Base-by-base conservation (phyloP, 2,888 invertebrate species). In the Periphyllus acericola region DNA sequence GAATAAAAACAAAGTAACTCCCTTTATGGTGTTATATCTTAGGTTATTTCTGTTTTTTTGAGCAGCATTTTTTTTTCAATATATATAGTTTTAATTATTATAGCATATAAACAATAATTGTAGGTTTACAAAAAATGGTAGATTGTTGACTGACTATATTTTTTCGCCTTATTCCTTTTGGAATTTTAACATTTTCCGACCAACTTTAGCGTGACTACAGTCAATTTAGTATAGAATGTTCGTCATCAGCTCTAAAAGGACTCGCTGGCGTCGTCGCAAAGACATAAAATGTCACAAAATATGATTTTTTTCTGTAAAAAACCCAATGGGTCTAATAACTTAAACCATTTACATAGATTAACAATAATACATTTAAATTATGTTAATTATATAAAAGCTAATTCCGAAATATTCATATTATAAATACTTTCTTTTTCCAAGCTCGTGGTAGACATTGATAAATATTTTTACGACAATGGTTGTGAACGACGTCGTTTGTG, bases 381-480 rank as follows among this genome's bases (percentile, higher is more conserved):
- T 75, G 74, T 66, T 75, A 36, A 74, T 83, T 72, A 78, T 80
- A 60, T 76, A 71, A 82, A 83, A 32, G 32, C 83, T 66, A 88
- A 86, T 68, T 78, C 80, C 34, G 32, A 81, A 71, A 78, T 83
- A 40, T 46, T 89, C 79, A 40, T 89, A 84, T 84, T 88, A 83
- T 83, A 76, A 83, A 72, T 83, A 76, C 74, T 66, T 60, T 79
- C 72, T 80, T 87, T 55, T 66, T n/a, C 79, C 66, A 40, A 79
- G 46, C 72, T 60, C 80, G n/a, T 76, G 60, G 74, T n/a, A 74
- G 87, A 81, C 81, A 66, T 87, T 87, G 87, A 87, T 87, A 87
- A 81, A 81, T 74, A 86, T 81, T 60, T 87, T 87, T 87, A 80
- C 32, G 87, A 87, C 87, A 87, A 80, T 60, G 72, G 80, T 60